Evolutionary conservation across 30 jellyfish, hydroid and myxozoan species (phyloP).

Genomic region (Calvadosia cruxmelitensis): DNA sequence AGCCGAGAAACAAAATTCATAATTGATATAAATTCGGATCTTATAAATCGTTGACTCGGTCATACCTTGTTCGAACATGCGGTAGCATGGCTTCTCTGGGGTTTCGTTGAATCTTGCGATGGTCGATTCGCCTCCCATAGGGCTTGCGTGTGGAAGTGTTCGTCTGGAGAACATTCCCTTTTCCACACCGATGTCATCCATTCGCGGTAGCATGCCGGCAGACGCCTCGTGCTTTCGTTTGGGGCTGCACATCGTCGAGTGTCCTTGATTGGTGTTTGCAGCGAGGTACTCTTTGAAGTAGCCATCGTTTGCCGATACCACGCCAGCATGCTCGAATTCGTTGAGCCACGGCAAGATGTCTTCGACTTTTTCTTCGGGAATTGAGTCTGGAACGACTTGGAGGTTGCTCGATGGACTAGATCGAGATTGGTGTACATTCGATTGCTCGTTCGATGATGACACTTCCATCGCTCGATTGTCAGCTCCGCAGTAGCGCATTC

Average conservation of each 20-base stretch:
- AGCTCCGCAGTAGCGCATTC: background rate
- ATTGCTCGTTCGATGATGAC: background rate
- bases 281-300: conserved; percentile 19
- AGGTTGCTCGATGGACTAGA: conserved; percentile 41
- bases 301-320: background rate
- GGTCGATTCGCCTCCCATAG: background rate
- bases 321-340: conserved; percentile 25
- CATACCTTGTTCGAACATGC: background rate
- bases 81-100: background rate
- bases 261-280: conserved; percentile 21
- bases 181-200: background rate
- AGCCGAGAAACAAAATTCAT: background rate
- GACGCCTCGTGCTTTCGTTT: background rate
- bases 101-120: background rate
- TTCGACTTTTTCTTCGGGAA: conserved; percentile 63
- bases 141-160: background rate
- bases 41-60: background rate
- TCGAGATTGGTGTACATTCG: conserved; percentile 5
- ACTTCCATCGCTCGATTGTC: background rate
- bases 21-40: background rate
- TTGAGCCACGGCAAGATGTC: conserved; percentile 54
- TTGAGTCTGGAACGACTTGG: conserved; percentile 69
- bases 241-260: conserved; percentile 14
- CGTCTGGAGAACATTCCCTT: background rate
- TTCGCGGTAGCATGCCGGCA: background rate